Evolutionary conservation across 1,140 invertebrate genomes (phyloP).

Genomic region (Goniozus legneri): DNA sequence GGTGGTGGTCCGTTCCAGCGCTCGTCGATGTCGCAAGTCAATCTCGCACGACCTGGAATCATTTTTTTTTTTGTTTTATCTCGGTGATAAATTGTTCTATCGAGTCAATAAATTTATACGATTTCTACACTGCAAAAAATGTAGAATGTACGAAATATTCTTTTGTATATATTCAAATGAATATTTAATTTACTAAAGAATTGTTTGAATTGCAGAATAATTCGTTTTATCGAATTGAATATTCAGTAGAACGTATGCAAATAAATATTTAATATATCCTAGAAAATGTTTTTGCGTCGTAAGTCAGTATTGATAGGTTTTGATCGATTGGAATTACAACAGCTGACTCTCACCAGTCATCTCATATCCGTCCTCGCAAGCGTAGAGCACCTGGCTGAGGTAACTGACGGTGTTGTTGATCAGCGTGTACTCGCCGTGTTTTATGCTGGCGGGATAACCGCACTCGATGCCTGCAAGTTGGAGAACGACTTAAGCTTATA

Average conservation of each 20-base stretch:
- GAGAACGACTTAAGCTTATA: conserved; percentile 7
- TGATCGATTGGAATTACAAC: background rate
- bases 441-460: conserved; percentile 81
- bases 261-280: no score
- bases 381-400: conserved; percentile 79
- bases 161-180: no score
- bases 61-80: no score
- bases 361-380: conserved; percentile 78
- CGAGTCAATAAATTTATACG: background rate
- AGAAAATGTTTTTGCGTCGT: background rate
- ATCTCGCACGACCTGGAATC: conserved; percentile 62
- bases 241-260: background rate
- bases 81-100: background rate
- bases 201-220: no score
- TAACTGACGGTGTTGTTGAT: conserved; percentile 82
- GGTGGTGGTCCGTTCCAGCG: conserved; percentile 92
- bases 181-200: no score
- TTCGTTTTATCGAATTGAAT: background rate
- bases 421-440: conserved; percentile 76
- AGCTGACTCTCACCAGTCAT: conserved; percentile 63
- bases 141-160: no score
- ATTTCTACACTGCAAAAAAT: background rate
- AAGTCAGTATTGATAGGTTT: background rate
- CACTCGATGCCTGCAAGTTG: conserved; percentile 77
- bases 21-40: conserved; percentile 89